Evolutionary conservation across 2,888 invertebrate species (phyloP).

Genomic region (Elegia similella): DNA sequence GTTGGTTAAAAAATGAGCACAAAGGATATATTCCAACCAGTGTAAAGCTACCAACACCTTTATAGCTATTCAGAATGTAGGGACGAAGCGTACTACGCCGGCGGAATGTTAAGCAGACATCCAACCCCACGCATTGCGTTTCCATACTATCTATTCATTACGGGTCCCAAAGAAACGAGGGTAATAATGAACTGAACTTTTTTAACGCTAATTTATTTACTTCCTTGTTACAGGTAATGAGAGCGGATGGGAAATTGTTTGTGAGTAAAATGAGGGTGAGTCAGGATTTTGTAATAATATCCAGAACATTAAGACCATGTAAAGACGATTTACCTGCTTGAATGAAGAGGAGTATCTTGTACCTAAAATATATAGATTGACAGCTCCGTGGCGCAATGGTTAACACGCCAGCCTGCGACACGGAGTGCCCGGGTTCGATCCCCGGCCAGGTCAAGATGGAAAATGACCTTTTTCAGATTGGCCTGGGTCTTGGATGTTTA

Average conservation of each 20-base stretch:
- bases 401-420: too few species aligned
- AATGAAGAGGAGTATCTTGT: too few species aligned
- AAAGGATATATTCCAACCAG: neutral
- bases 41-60: constrained; percentile 6
- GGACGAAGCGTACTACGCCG: constrained; percentile 43
- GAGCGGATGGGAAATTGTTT: neutral
- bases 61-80: constrained; percentile 27
- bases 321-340: too few species aligned
- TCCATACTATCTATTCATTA: constrained; percentile 10
- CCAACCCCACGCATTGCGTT: constrained; percentile 40
- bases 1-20: too few species aligned
- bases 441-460: too few species aligned
- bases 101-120: constrained; percentile 57
- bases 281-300: neutral
- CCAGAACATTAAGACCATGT: neutral
- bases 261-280: constrained; percentile 1
- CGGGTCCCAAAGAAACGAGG: constrained; percentile 5
- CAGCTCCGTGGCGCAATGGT: too few species aligned
- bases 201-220: constrained; percentile 1
- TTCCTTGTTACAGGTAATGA: constrained; percentile 17
- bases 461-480: too few species aligned
- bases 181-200: constrained; percentile 11
- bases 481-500: too few species aligned
- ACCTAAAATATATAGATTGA: too few species aligned
- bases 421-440: too few species aligned